Evolutionary conservation across 2,797 vertebrate genomes (phyloP), one percentile per base, ranked within the genome.

Genomic region (Microchirus variegatus): DNA sequence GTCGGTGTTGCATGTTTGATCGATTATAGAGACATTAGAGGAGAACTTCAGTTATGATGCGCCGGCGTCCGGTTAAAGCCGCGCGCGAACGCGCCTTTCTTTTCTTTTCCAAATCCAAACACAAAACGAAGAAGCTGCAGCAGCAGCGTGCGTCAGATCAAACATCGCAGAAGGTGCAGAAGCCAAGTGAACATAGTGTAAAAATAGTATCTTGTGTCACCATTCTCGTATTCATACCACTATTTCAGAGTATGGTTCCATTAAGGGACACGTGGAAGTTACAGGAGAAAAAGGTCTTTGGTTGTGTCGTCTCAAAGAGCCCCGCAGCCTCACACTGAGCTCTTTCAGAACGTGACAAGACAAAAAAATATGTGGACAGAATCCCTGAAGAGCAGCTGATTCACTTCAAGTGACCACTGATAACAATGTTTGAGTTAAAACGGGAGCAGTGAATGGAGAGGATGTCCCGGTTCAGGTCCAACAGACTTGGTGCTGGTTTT

Each of bases 311-410:
- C 63, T 63, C 14, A 55, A 56, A 57, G 67, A 77, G 56, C 56
- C 63, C 63, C 67, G 75, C 69, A 75, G 77, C 72, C 15, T 13
- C 42, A 48, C 17, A 57, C 31, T 66, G n/a, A 76, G 62, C 62
- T 57, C 50, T 61, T 13, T 37, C 9, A 35, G 42, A 54, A 75
- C 63, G 54, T 1, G 6, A 42, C 14, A 14, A 4, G 19, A 4
- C 2, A 22, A 22, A 22, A 22, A 22, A 22, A 22, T 4, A 65
- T 65, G 50, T 73, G 77, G 66, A 80, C 67, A 82, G 64, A 73
- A 78, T 90, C 83, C 87, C 87, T 89, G 87, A 85, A 83, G 68
- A 83, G 70, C 77, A 78, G 69, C 67, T 53, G 67, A 48, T 68
- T 64, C 59, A 53, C 62, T 44, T 66, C 68, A 70, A 54, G 73